Evolutionary conservation across 2,113 vertebrate species (phyloP), one percentile per base, ranked within the genome.

Genomic region (Rallus limicola): DNA sequence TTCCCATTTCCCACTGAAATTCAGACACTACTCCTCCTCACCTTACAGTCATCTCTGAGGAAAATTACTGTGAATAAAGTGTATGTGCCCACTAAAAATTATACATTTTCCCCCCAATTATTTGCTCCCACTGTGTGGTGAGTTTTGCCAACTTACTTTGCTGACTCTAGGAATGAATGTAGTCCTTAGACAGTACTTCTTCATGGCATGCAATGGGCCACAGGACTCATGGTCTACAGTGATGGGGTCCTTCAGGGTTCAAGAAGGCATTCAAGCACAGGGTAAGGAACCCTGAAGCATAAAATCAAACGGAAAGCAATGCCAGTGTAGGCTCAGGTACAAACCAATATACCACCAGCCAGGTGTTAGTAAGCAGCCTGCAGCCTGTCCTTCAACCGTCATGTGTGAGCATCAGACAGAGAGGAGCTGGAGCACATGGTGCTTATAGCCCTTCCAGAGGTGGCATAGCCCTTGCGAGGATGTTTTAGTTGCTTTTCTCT

Each of bases 381-480:
- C 58, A 83, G 71, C 46, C 58, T 65, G 75, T 44, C 60, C 60
- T 67, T 62, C 31, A 6, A 17, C 48, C 88, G 34, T 9, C 24
- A 1, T 2, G 13, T 60, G 56, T 29, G 78, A 84, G 46, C 70
- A 79, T 87, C n/a, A 31, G 52, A 19, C 38, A n/a, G 68, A 23
- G 11, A 31, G 44, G 38, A 76, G 26, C 38, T 70, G 44, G 25
- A 59, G 40, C 23, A 11, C 21, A n/a, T 0, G 0, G 34, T 53
- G 33, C 67, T 55, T 50, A 55, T 46, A 67, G 55, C 31, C 75
- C 38, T 64, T 93, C 44, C 34, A 68, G 59, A 85, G 58, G 56
- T 53, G 82, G 34, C 29, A 48, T 13, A 85, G 34, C 29, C 75
- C 29, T 74, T 67, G 31, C n/a, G 64, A 59, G 24, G 34, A 8